Conservation (phyloP, 2,797 vertebrate species). For the Spinus olivaceus region DNA sequence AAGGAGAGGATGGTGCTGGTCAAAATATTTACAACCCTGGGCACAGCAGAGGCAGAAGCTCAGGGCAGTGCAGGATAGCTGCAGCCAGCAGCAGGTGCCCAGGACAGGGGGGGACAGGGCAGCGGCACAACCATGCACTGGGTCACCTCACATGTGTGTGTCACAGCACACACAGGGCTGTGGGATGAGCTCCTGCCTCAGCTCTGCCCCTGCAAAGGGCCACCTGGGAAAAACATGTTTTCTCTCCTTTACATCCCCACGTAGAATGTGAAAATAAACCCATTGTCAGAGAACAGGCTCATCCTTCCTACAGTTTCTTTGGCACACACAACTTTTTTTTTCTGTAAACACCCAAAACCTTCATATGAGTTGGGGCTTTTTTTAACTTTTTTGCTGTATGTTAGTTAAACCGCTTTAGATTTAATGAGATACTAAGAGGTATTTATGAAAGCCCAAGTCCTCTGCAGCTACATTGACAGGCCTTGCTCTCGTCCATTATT, state of each 20-base stretch:
- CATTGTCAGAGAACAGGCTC: background rate
- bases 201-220: background rate
- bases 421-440: background rate
- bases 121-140: accelerated
- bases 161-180: accelerated
- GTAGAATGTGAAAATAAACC: background rate
- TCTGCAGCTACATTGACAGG: accelerated
- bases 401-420: background rate
- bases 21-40: background rate
- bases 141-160: accelerated
- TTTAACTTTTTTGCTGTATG: background rate
- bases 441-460: background rate
- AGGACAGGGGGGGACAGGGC: background rate
- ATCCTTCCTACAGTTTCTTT: background rate
- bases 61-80: accelerated
- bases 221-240: accelerated
- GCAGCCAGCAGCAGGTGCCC: background rate
- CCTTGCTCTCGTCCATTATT: background rate
- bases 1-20: background rate
- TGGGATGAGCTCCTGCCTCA: background rate
- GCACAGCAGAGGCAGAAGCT: background rate
- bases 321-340: background rate
- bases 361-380: background rate
- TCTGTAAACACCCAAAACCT: background rate
- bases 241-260: background rate